Evolutionary conservation across 2,113 vertebrate species (phyloP), one percentile per base, ranked within the genome.

Genomic region (Tyto alba): DNA sequence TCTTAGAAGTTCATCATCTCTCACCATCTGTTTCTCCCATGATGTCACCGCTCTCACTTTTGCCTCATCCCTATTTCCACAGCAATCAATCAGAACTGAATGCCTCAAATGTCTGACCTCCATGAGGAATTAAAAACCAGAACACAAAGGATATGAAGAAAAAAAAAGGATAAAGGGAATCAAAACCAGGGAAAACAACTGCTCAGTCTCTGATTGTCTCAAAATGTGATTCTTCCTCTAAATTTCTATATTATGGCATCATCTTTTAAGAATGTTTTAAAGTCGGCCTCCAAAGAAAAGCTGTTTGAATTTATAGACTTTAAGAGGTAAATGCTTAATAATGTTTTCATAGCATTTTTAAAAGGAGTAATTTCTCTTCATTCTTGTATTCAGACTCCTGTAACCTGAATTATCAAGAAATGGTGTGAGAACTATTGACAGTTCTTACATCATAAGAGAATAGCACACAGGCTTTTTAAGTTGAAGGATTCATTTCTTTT

Each of bases 1-100:
- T 97, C 95, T 96, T 97, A 96, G 93, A 96, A 95, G 79, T 95
- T 91, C 93, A 84, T 96, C 63, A 4, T 41, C 85, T 95, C 87
- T 87, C 25, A 0, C 94, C 96, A 94, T 96, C 96, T 97, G 95
- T 95, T 97, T 96, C 95, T 97, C 75, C 85, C 88, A 90, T 97
- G 96, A 96, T 95, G 92, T 96, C 96, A 96, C 90, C 1, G 1
- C 56, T 94, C 85, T 94, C 74, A 83, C 85, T 97, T 97, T 96
- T 96, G 90, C 95, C 94, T 96, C 95, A 95, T 89, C 11, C 0
- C 60, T 83, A 62, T 85, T 96, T 94, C 88, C 94, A 83, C 50
- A 8, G 87, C 71, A 82, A 59, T 94, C 93, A 79, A 14, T 92
- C 89, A 91, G 87, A 92, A 90, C 1, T 79, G 82, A 79, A 95